A percentile compares a stretch with the other conserved stretches of the same genome.
These are phyloP conservation scores for Drosophila lowei DNA, from an alignment of 1,140 invertebrate species.

Conservation along the genomic window DNA sequence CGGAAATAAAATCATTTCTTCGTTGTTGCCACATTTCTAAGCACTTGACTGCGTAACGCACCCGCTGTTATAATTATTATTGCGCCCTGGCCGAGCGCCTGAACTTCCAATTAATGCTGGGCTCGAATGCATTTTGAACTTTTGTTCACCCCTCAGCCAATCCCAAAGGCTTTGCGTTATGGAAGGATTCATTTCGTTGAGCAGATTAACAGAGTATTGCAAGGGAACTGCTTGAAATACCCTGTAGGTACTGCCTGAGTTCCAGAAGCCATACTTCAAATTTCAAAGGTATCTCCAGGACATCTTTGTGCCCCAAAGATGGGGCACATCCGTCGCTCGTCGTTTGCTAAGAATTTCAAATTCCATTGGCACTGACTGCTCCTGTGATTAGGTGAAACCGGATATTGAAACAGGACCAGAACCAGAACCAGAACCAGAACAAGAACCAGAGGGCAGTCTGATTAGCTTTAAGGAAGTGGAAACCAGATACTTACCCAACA, in stretches of 20 bases:
- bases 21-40: constrained; percentile 46
- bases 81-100: too few relatives aligned
- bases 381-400: constrained; percentile 24
- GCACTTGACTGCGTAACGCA: constrained; percentile 45
- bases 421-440: too few relatives aligned
- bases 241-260: not conserved
- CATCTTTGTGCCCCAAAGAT: not conserved
- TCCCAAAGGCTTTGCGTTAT: too few relatives aligned
- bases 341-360: constrained; percentile 37
- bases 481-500: not conserved
- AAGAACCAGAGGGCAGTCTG: too few relatives aligned
- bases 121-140: constrained; percentile 1
- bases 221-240: not conserved
- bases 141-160: not conserved
- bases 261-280: too few relatives aligned
- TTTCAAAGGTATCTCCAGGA: not conserved
- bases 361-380: constrained; percentile 42
- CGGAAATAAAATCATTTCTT: constrained; percentile 62
- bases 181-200: too few relatives aligned
- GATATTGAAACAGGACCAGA: constrained; percentile 20
- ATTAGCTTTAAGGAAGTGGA: not conserved
- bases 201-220: too few relatives aligned
- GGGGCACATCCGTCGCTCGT: not conserved
- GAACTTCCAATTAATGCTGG: not conserved
- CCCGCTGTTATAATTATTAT: constrained; percentile 42